These are phyloP conservation scores for Girardinus metallicus DNA, from an alignment of 2,797 vertebrate species.

Conservation along the genomic window DNA sequence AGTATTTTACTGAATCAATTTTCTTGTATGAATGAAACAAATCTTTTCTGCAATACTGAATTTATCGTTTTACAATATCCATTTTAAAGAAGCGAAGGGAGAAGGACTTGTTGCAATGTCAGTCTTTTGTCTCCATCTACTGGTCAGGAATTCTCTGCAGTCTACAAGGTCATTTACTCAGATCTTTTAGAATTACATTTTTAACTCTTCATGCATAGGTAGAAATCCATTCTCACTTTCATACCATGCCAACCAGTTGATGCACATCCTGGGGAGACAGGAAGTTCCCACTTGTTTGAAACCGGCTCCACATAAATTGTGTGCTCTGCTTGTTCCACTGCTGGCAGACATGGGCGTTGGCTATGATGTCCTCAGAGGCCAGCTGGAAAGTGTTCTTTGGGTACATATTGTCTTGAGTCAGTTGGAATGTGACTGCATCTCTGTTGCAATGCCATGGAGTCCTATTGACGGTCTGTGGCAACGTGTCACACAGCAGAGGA, in stretches of 20 bases:
- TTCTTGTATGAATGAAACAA: not conserved
- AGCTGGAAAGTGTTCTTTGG: conserved; percentile 34
- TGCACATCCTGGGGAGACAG: conserved; percentile 42
- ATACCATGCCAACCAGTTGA: conserved; percentile 37
- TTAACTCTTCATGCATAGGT: not conserved
- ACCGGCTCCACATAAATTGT: conserved; percentile 44
- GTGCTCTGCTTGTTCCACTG: conserved; percentile 54
- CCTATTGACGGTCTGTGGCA: conserved; percentile 28
- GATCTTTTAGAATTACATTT: not conserved
- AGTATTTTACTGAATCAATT: not conserved
- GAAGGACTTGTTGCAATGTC: conserved; percentile 6
- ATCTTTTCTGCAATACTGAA: not conserved
- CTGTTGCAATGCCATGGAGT: conserved; percentile 28
- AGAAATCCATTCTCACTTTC: not conserved
- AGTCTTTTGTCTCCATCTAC: conserved; percentile 75
- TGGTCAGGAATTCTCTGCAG: conserved; percentile 35
- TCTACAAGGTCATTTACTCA: not conserved
- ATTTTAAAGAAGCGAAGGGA: not conserved
- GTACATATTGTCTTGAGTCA: conserved; percentile 43
- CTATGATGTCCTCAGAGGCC: conserved; percentile 26
- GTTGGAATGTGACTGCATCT: conserved; percentile 39
- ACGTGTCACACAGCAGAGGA: conserved; percentile 20
- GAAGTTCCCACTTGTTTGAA: conserved; percentile 55
- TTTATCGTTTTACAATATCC: not conserved
- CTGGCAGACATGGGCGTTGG: conserved; percentile 24